Conservation (phyloP, 1,140 invertebrate genomes). For the Aricia agestis region DNA sequence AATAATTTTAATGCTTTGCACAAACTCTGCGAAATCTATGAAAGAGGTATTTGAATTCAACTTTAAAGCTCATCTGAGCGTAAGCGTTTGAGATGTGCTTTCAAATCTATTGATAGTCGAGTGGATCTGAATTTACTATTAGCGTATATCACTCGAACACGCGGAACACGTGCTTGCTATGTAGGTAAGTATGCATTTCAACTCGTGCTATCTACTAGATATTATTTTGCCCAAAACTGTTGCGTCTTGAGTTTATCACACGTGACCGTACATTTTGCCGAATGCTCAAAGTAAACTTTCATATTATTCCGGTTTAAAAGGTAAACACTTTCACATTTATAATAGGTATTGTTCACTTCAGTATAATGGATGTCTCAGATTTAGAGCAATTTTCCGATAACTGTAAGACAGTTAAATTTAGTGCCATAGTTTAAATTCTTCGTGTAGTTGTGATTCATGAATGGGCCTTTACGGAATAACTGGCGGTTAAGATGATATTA, state of each 20-base stretch:
- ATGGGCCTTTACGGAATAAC: background rate
- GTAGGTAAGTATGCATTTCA: too few species aligned
- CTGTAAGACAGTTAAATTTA: background rate
- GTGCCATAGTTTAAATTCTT: background rate
- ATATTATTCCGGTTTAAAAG: too few species aligned
- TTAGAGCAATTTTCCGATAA: too few species aligned
- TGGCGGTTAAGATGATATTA: background rate
- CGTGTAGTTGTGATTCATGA: background rate
- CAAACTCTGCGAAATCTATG: background rate
- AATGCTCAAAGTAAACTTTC: too few species aligned
- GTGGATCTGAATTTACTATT: background rate
- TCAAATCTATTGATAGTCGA: conserved; percentile 2
- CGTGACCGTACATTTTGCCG: too few species aligned
- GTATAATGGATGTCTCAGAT: too few species aligned
- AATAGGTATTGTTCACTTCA: too few species aligned
- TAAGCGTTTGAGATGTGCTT: background rate
- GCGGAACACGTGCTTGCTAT: background rate
- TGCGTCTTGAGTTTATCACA: too few species aligned
- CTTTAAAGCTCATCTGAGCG: background rate
- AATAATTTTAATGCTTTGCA: background rate
- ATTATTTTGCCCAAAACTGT: too few species aligned
- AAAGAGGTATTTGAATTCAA: background rate
- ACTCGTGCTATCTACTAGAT: too few species aligned
- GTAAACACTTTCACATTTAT: too few species aligned
- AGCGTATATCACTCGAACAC: background rate